phyloP scores from a whole-genome alignment of 2,797 vertebrate genomes.

The Tragelaphus oryx region DNA sequence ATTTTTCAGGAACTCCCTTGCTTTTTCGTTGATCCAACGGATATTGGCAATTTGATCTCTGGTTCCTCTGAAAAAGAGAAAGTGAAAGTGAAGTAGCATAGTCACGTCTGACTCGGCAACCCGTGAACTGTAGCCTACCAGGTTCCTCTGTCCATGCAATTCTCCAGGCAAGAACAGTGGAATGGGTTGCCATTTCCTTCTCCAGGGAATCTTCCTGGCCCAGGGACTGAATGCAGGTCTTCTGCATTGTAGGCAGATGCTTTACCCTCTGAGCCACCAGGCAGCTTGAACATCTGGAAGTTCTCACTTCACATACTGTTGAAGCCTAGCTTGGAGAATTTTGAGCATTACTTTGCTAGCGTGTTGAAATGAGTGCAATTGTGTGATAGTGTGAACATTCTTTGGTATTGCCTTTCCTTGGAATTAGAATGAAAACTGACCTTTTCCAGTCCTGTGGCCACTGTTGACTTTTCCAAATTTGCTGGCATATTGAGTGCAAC shows the following conservation, averaged over 20 bases:
- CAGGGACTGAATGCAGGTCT: neutral
- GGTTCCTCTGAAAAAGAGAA: neutral
- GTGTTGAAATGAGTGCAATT: neutral
- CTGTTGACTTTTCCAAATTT: neutral
- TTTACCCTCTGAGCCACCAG: neutral
- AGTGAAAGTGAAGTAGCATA: neutral
- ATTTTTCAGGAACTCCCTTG: neutral
- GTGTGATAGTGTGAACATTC: neutral
- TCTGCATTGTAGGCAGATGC: neutral
- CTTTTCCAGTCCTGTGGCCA: neutral
- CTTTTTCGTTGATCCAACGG: neutral
- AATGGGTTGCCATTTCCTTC: neutral
- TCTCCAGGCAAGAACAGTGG: neutral
- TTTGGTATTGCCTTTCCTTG: neutral
- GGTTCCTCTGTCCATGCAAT: neutral
- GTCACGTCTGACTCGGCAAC: accelerated
- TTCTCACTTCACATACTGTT: neutral
- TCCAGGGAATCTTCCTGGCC: neutral
- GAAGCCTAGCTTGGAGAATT: neutral
- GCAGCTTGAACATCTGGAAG: neutral
- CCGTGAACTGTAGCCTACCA: neutral
- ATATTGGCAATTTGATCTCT: neutral
- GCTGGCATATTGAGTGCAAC: neutral
- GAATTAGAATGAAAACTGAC: neutral
- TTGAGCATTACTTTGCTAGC: neutral